phyloP scores from a whole-genome alignment of 2,113 vertebrate genomes.

The Sebastes fasciatus region DNA sequence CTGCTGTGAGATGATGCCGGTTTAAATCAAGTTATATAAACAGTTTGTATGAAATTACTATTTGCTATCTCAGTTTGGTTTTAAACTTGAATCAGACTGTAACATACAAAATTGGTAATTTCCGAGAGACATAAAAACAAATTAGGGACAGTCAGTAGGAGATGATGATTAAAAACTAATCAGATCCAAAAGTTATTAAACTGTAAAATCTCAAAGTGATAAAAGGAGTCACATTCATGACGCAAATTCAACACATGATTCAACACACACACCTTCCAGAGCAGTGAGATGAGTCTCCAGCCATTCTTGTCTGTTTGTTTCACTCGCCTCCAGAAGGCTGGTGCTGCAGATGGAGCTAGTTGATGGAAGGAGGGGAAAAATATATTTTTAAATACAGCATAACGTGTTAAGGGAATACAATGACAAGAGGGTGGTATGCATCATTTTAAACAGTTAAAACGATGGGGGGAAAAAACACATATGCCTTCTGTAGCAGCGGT shows the following conservation, averaged over 20 bases:
- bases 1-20: neutral
- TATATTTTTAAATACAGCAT: neutral
- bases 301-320: slow-evolving; percentile 17
- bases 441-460: neutral
- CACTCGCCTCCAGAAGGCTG: slow-evolving; percentile 72
- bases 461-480: neutral
- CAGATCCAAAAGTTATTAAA: slow-evolving; percentile 41
- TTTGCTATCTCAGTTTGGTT: neutral
- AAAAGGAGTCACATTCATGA: neutral
- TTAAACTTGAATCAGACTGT: neutral
- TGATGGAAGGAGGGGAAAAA: neutral
- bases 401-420: neutral
- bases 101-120: slow-evolving; percentile 10
- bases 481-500: too few species aligned
- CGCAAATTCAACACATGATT: neutral
- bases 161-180: slow-evolving; percentile 51
- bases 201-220: slow-evolving; percentile 9
- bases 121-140: slow-evolving; percentile 28
- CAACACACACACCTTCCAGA: slow-evolving; percentile 77
- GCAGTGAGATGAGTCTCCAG: slow-evolving; percentile 61
- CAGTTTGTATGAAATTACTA: neutral
- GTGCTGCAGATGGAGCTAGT: slow-evolving; percentile 75
- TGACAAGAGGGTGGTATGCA: neutral
- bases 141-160: neutral
- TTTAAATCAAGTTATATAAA: slow-evolving; percentile 3